Evolutionary conservation across 92 coral and sea anemone genomes (phyloP), one percentile per base, ranked within the genome.

Genomic region (Epizoanthus illoricatus): DNA sequence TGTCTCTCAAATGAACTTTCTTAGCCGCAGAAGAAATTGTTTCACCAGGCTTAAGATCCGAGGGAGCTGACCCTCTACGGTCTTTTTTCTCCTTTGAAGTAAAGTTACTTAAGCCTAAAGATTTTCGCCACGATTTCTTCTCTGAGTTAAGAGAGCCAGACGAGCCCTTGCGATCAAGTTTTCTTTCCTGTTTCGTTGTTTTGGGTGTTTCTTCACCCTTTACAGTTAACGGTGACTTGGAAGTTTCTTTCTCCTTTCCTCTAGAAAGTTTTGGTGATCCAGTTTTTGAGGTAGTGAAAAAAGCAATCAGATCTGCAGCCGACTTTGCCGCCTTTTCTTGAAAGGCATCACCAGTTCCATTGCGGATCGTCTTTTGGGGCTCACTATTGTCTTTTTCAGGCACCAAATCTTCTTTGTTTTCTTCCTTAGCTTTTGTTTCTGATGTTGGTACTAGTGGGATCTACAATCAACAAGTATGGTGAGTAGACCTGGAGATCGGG

Each of bases 41-140:
- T 78, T 78, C 82, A 39, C 82, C 82, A 20, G 71, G 82, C 43
- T 78, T 78, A 17, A 78, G 59, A 11, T 78, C 82, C 7, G 5
- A 20, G 28, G 81, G 81, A 42, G 82, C 58, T 5, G 82, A 78
- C 2, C 20, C 82, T 47, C 87, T 80, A 12, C 91, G 94, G 7
- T 90, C 97, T 52, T 92, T 92, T 61, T 90, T 91, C 16, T 92
- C 94, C 69, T 85, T 92, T n/a, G 90, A 87, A 17, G 87, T 65
- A 43, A 91, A 91, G 40, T 92, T 94, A 13, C 87, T 79, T 61
- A 93, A 85, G 45, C 97, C 97, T 41, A 93, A 65, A 6, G 97
- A 90, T 79, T 81, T 90, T 18, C 97, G 82, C 97, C 97, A 93
- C 0, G 97, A 93, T 60, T 85, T 89, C 39, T 87, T 85, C 81